Conservation (phyloP, 2,113 vertebrate genomes). For the Menura novaehollandiae region DNA sequence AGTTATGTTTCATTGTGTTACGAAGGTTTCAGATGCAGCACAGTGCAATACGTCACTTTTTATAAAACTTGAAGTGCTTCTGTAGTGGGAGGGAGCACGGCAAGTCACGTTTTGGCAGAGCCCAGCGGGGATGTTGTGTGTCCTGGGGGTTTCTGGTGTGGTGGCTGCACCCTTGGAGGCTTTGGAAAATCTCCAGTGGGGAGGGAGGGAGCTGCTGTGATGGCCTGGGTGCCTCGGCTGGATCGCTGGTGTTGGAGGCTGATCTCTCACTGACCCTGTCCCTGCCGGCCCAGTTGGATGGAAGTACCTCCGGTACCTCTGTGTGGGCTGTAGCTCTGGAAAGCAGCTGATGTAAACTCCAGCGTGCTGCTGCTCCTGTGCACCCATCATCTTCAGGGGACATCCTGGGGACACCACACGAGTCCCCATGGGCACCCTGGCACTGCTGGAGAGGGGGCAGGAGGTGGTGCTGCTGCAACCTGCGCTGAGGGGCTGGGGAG, state of each 20-base stretch:
- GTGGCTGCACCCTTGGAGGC: not conserved
- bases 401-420: rapidly evolving
- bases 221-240: rapidly evolving
- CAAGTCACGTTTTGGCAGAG: not conserved
- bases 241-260: not conserved
- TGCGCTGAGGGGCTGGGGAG: rapidly evolving
- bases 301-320: rapidly evolving
- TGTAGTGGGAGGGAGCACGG: rapidly evolving
- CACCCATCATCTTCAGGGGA: not conserved
- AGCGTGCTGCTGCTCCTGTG: rapidly evolving
- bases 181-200: not conserved
- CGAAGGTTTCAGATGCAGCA: not conserved
- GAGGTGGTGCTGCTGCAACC: not conserved
- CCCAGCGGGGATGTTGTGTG: not conserved
- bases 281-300: not conserved
- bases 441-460: not conserved
- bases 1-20: not conserved
- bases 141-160: not conserved
- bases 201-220: not conserved
- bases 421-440: rapidly evolving
- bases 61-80: not conserved
- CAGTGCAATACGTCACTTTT: rapidly evolving
- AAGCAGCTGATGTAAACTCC: not conserved
- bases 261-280: not conserved
- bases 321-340: not conserved